Percentiles rank a stretch among this genome's conserved stretches.
These are phyloP conservation scores for Stenoptilia bipunctidactyla DNA, from an alignment of 2,888 invertebrate species.

Conservation along the genomic window DNA sequence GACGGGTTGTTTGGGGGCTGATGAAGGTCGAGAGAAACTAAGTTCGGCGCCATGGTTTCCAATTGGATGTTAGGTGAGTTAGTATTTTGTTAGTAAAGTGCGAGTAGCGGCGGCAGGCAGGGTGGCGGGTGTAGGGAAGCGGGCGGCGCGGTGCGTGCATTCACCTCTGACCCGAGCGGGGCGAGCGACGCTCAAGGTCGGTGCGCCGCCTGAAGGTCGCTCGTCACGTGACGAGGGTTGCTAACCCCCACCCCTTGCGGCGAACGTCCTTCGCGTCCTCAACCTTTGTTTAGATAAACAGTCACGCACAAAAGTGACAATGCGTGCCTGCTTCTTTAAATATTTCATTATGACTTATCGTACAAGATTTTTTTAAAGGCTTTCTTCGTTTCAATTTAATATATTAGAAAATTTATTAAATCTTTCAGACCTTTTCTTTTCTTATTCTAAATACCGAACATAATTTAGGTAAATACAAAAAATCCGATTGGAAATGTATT, in stretches of 20 bases:
- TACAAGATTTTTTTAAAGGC: too few species aligned
- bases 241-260: constrained; percentile 45
- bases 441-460: too few species aligned
- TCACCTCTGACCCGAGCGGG: constrained; percentile 70
- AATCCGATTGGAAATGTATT: too few species aligned
- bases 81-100: constrained; percentile 17
- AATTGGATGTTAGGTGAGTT: constrained; percentile 21
- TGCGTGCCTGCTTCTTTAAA: too few species aligned
- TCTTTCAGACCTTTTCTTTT: too few species aligned
- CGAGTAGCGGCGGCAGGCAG: constrained; percentile 24
- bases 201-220: constrained; percentile 69
- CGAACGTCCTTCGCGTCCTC: constrained; percentile 22
- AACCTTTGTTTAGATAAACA: constrained; percentile 28
- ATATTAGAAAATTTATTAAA: too few species aligned
- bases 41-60: constrained; percentile 18
- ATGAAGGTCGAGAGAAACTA: constrained; percentile 33
- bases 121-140: constrained; percentile 25
- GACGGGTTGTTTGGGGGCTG: constrained; percentile 39
- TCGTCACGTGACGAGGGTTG: constrained; percentile 61
- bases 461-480: too few species aligned
- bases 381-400: too few species aligned
- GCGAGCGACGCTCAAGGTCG: constrained; percentile 66
- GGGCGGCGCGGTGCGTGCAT: constrained; percentile 46
- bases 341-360: too few species aligned
- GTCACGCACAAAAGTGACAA: constrained; percentile 29